These are phyloP conservation scores for Enteromius radiatus DNA, from an alignment of 2,797 vertebrate genomes.

Conservation along the genomic window DNA sequence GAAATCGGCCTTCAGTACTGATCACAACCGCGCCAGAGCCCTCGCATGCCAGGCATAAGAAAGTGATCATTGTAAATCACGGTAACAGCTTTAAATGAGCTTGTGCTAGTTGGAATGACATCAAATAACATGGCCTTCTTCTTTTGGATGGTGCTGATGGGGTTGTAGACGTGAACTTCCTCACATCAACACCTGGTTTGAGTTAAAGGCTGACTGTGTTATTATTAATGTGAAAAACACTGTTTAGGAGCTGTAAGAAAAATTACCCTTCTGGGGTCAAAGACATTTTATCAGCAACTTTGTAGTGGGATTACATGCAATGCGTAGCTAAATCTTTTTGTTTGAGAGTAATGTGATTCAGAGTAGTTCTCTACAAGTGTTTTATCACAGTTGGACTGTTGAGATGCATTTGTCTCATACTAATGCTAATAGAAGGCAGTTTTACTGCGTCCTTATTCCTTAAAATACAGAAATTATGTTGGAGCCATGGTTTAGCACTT, in stretches of 20 bases:
- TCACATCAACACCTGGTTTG: slow-evolving; percentile 71
- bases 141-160: slow-evolving; percentile 65
- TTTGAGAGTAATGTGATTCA: slow-evolving; percentile 8
- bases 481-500: not conserved
- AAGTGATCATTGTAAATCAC: slow-evolving; percentile 73
- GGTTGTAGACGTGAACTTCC: slow-evolving; percentile 65
- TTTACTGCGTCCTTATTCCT: not conserved
- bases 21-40: slow-evolving; percentile 35
- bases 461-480: not conserved
- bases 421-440: not conserved
- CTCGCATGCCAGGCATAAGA: slow-evolving; percentile 65
- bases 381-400: slow-evolving; percentile 14
- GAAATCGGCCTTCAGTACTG: slow-evolving; percentile 57
- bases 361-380: not conserved
- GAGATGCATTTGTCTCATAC: not conserved
- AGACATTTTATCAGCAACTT: slow-evolving; percentile 64
- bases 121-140: slow-evolving; percentile 68
- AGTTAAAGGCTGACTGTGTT: slow-evolving; percentile 71
- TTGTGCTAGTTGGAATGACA: slow-evolving; percentile 71
- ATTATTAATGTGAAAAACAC: slow-evolving; percentile 64
- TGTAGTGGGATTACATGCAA: slow-evolving; percentile 27
- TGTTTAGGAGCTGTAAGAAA: slow-evolving; percentile 70
- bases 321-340: slow-evolving; percentile 23
- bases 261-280: slow-evolving; percentile 56
- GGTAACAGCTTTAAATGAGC: slow-evolving; percentile 69